Evolutionary conservation across 2,113 vertebrate genomes (phyloP).

Genomic region (Cheilinus undulatus): DNA sequence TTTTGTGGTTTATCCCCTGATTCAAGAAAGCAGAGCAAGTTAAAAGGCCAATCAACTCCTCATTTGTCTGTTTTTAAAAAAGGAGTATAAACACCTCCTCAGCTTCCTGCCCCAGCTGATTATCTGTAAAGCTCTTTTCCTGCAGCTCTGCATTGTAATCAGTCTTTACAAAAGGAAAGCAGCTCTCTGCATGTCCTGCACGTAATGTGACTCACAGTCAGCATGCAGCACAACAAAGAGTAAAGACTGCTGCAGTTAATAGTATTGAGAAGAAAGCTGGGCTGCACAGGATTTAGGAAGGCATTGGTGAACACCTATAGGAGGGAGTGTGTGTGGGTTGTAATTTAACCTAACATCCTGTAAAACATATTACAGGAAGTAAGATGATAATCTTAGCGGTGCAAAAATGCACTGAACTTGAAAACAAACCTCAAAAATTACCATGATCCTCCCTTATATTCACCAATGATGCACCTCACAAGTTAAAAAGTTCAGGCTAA

Average conservation of each 20-base stretch:
- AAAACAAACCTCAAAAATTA: too few species aligned
- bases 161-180: conserved; percentile 43
- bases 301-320: neutral
- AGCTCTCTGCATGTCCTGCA: conserved; percentile 64
- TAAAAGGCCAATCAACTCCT: too few species aligned
- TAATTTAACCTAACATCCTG: neutral
- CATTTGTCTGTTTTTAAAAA: neutral
- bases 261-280: neutral
- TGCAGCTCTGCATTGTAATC: conserved; percentile 38
- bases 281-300: neutral
- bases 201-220: conserved; percentile 45
- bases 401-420: neutral
- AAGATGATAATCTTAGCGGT: too few species aligned
- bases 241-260: neutral
- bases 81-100: neutral
- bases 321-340: neutral
- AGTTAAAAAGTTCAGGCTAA: neutral
- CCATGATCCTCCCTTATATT: too few species aligned
- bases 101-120: neutral
- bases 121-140: conserved; percentile 24
- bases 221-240: conserved; percentile 18
- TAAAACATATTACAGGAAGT: neutral
- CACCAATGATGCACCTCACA: neutral
- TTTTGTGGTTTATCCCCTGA: too few species aligned
- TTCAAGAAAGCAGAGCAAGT: too few species aligned